Evolutionary conservation across 2,113 vertebrate species (phyloP).

Genomic region (Carassius carassius): DNA sequence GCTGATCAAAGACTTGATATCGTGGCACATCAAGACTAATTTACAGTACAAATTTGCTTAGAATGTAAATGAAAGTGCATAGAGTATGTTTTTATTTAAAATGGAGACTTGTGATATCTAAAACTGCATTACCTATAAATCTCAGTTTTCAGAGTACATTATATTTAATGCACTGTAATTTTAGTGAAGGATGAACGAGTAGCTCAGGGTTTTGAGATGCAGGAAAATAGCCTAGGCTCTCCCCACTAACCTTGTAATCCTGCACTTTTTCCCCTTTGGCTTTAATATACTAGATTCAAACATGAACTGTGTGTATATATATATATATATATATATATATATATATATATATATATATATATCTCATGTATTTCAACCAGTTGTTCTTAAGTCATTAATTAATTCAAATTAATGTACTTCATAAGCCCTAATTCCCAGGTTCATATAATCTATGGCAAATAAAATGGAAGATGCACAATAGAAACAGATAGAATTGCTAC

Average conservation of each 20-base stretch:
- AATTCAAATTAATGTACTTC: not conserved
- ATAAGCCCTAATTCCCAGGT: slow-evolving; percentile 4
- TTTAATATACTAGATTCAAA: slow-evolving; percentile 13
- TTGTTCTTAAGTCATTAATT: not conserved
- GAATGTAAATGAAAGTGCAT: slow-evolving; percentile 15
- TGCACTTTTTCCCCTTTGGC: slow-evolving; percentile 14
- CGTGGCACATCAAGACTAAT: not conserved
- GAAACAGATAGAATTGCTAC: not conserved
- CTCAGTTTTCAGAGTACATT: slow-evolving; percentile 28
- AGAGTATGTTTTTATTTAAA: not conserved
- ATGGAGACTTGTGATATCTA: not conserved
- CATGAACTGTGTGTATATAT: slow-evolving; percentile 1
- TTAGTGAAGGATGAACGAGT: slow-evolving; percentile 24
- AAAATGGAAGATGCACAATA: slow-evolving; percentile 22
- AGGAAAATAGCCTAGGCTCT: slow-evolving; percentile 11
- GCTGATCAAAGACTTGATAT: slow-evolving; percentile 2
- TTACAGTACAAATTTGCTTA: slow-evolving; percentile 18
- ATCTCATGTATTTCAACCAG: slow-evolving; percentile 16
- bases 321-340: no score
- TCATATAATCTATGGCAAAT: not conserved
- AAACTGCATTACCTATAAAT: not conserved
- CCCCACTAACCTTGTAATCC: slow-evolving; percentile 31
- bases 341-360: not conserved
- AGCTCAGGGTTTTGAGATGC: slow-evolving; percentile 49
- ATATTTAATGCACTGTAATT: slow-evolving; percentile 24